phyloP scores from a whole-genome alignment of 2,797 vertebrate genomes.

The Coccyzus lansbergi region DNA sequence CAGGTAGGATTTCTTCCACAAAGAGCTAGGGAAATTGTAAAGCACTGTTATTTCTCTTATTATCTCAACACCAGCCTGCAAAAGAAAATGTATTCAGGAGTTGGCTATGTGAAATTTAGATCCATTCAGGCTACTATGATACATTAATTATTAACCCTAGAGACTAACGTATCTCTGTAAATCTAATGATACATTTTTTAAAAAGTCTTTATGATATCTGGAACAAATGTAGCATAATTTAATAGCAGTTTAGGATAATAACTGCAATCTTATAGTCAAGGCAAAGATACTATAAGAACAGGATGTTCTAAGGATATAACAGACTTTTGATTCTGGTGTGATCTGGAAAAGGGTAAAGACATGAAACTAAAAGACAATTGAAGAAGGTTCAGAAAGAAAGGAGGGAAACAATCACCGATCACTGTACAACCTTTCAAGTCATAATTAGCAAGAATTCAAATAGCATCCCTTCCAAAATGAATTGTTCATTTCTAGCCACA shows the following conservation, averaged over 20 bases:
- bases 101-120: background rate
- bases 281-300: background rate
- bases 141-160: background rate
- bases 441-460: background rate
- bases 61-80: background rate
- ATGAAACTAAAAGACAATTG: background rate
- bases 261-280: background rate
- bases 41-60: background rate
- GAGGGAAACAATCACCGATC: background rate
- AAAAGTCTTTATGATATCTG: background rate
- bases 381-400: background rate
- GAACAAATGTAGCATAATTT: background rate
- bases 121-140: background rate
- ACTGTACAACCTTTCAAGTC: background rate
- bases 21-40: background rate
- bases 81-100: background rate
- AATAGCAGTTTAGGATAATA: background rate
- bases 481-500: background rate
- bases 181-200: background rate
- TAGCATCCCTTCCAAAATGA: background rate
- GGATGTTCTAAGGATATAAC: background rate
- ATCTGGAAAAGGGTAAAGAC: background rate
- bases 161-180: background rate
- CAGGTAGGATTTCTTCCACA: background rate
- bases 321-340: background rate